Percentiles rank a stretch among this genome's conserved stretches.
Evolutionary conservation across 2,888 invertebrate species (phyloP).

Genomic region (Limnephilus marmoratus): DNA sequence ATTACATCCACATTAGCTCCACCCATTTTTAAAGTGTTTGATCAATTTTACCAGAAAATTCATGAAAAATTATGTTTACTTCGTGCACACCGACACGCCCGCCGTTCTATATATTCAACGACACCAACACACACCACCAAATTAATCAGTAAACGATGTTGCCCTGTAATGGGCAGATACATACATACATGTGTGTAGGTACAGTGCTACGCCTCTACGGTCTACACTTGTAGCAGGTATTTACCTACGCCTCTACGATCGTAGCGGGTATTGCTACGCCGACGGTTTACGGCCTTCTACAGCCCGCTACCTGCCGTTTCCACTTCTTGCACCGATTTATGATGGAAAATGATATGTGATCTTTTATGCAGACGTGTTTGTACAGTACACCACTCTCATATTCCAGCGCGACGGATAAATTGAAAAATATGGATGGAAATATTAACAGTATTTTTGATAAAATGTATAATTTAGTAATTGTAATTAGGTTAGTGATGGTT

Average conservation of each 20-base stretch:
- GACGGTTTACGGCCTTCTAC: neutral
- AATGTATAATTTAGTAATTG: no score
- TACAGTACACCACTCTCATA: neutral
- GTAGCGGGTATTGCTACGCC: neutral
- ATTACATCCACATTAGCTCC: no score
- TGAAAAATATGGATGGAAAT: neutral
- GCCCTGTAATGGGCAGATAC: neutral
- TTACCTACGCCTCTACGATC: neutral
- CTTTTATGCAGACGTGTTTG: neutral
- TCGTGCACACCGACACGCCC: no score
- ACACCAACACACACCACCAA: neutral
- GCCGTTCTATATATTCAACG: neutral
- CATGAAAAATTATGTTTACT: no score
- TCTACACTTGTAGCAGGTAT: neutral
- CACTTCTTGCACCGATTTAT: slow-evolving; percentile 34
- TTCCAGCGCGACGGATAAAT: neutral
- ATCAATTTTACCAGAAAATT: no score
- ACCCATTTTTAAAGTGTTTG: no score
- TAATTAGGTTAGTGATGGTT: no score
- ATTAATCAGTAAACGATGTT: neutral
- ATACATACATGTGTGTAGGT: neutral
- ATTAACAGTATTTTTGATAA: neutral
- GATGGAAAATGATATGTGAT: slow-evolving; percentile 25
- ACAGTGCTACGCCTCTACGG: neutral
- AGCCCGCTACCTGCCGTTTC: slow-evolving; percentile 19